Base-by-base conservation (phyloP, 2,797 vertebrate genomes). In the Malurus splendens region DNA sequence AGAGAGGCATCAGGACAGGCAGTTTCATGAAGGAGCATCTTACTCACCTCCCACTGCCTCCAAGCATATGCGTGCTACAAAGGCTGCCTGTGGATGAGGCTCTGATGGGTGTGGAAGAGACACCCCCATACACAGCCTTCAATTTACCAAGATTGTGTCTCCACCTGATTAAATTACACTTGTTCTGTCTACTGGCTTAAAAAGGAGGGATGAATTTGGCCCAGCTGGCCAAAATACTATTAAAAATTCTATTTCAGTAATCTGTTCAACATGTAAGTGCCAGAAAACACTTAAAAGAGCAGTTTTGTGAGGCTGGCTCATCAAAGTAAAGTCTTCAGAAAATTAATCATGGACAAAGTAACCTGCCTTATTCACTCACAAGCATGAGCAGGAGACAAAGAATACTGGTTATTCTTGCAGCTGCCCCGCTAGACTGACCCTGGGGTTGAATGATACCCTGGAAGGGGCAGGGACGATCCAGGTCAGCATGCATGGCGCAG, bases 41-140 rank as follows among this genome's bases (percentile, higher is more conserved):
- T 56, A 28, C 20, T n/a, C 54, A 67, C 57, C 51, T 1, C 3
- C 5, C 15, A 39, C 60, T 15, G 7, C 4, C 24, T 65, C 38
- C 0, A 5, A 64, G 18, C 7, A 30, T n/a, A 14, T 1, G 0
- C 18, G 9, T 27, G 51, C n/a, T 75, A 39, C 1, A 5, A 55
- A 83, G 36, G 24, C 33, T 73, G 24, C 4, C 32, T 0, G 0
- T 22, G 33, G 24, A 36, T 0, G 0, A 74, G 10, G 55, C 8
- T 78, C 38, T 36, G 42, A 19, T 22, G 51, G 25, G 3, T 1
- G 0, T 36, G 30, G 48, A 72, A 62, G 61, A 89, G 28, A 45
- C 7, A 41, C 1, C 4, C 25, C 25, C 7, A 14, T 1, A 15
- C 0, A 1, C 12, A 90, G 33, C 24, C 48, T 73, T 70, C 42